Evolutionary conservation across 2,888 invertebrate genomes (phyloP), one percentile per base, ranked within the genome.

Genomic region (Marronus borbonicus): DNA sequence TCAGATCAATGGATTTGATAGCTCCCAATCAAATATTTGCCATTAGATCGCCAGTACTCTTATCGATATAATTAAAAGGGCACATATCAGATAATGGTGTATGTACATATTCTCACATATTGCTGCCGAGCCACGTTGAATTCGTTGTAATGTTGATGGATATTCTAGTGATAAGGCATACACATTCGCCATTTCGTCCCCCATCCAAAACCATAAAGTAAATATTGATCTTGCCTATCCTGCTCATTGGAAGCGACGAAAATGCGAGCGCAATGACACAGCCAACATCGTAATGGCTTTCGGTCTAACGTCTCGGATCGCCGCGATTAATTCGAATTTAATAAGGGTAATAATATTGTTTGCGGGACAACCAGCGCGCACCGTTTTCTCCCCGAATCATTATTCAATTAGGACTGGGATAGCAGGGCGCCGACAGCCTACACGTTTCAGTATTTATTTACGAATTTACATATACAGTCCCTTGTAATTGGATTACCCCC

Each of bases 341-440:
- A 72, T 72, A 72, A 58, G 72, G 72, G 58, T 72, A 72, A 58
- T 72, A 72, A 72, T 72, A 72, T 44, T 72, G 72, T 72, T 72
- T 72, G 58, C 20, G 72, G 55, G 72, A 58, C 17, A 60, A 58
- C 58, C 55, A 20, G 65, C 49, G 17, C 36, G 65, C 20, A 44
- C 65, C 14, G 62, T 28, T 44, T 10, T 31, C 65, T 20, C 3
- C 65, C 44, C 44, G 17, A 66, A 66, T 66, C 39, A 66, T 66
- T 66, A 66, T 66, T 66, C 65, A 66, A 66, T 66, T 66, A 66
- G 44, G 20, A 20, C 17, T 58, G 44, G 20, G 39, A 44, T 66
- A 39, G 5, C 17, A 39, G 39, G 44, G n/a, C 39, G 44, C 7
- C 65, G 55, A 10, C 55, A 20, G 10, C 20, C 20, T 44, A 66